Percentiles rank a stretch among this genome's conserved stretches.
Evolutionary conservation across 1,140 invertebrate genomes (phyloP).

Genomic region (Mizuhopecten yessoensis): DNA sequence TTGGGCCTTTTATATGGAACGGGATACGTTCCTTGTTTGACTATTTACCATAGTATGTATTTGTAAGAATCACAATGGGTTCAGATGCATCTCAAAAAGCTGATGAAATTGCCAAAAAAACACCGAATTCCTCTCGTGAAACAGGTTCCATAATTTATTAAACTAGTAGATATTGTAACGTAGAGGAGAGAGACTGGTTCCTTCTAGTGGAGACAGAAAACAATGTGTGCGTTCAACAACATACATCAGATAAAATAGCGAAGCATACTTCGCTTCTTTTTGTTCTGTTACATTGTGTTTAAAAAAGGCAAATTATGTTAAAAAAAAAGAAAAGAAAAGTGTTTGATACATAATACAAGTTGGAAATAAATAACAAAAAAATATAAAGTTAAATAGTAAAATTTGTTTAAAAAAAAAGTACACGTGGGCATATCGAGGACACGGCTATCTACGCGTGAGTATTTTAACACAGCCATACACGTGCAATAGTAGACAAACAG

Average conservation of each 20-base stretch:
- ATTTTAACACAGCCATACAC: background rate
- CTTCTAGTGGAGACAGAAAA: background rate
- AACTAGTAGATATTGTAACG: background rate
- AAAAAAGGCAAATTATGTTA: no score
- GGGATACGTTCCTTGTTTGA: background rate
- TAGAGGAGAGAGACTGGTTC: background rate
- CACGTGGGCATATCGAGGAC: background rate
- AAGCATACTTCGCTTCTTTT: background rate
- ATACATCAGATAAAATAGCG: background rate
- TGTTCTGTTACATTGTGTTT: background rate
- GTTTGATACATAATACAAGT: no score
- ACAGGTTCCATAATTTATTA: constrained; percentile 6
- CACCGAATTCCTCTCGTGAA: constrained; percentile 8
- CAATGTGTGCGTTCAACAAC: background rate
- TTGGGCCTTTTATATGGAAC: background rate
- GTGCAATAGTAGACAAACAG: background rate
- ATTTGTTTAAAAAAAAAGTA: background rate
- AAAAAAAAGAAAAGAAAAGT: no score
- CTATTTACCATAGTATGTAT: background rate
- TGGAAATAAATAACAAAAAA: no score
- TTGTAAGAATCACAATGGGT: background rate
- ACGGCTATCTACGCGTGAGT: background rate
- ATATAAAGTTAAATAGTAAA: no score
- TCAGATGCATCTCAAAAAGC: background rate
- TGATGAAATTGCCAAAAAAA: background rate